phyloP scores from a whole-genome alignment of 2,888 invertebrate species.

The Amphimallon solstitiale region DNA sequence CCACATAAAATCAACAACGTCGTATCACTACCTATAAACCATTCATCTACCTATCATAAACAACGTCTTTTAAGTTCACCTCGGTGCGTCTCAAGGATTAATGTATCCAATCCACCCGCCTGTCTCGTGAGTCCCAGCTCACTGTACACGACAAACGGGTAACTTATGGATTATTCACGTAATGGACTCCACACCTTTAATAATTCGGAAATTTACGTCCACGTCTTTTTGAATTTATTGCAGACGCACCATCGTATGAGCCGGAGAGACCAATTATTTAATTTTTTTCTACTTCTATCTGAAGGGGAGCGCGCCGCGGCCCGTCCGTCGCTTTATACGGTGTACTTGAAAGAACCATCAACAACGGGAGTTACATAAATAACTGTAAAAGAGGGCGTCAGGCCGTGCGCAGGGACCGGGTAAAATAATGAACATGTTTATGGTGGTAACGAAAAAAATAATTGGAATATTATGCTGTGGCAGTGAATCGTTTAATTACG shows the following conservation, averaged over 20 bases:
- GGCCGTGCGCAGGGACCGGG: slow-evolving; percentile 8
- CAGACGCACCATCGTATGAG: slow-evolving; percentile 13
- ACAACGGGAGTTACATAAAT: slow-evolving; percentile 22
- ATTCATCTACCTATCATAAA: slow-evolving; percentile 26
- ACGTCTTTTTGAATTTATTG: slow-evolving; percentile 28
- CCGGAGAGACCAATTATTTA: slow-evolving; percentile 29
- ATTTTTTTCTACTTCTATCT: slow-evolving; percentile 21
- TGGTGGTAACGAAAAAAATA: slow-evolving; percentile 29
- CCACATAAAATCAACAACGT: slow-evolving; percentile 1
- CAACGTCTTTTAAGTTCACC: slow-evolving; percentile 24
- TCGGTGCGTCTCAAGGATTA: slow-evolving; percentile 23
- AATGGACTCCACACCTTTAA: slow-evolving; percentile 33
- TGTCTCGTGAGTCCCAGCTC: slow-evolving; percentile 22
- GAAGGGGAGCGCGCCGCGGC: too few relatives aligned
- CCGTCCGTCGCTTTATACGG: slow-evolving; percentile 21
- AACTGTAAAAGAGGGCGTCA: slow-evolving; percentile 30
- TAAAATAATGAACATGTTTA: slow-evolving; percentile 31
- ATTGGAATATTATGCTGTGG: slow-evolving; percentile 23
- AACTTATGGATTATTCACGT: slow-evolving; percentile 33
- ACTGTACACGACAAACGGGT: slow-evolving; percentile 18
- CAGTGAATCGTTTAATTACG: slow-evolving; percentile 18
- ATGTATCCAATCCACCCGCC: slow-evolving; percentile 22
- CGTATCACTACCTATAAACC: slow-evolving; percentile 5
- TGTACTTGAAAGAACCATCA: slow-evolving; percentile 30
- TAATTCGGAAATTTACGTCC: slow-evolving; percentile 31